Evolutionary conservation across 1,140 invertebrate species (phyloP), one percentile per base, ranked within the genome.

Genomic region (Lepidotrigona ventralis): DNA sequence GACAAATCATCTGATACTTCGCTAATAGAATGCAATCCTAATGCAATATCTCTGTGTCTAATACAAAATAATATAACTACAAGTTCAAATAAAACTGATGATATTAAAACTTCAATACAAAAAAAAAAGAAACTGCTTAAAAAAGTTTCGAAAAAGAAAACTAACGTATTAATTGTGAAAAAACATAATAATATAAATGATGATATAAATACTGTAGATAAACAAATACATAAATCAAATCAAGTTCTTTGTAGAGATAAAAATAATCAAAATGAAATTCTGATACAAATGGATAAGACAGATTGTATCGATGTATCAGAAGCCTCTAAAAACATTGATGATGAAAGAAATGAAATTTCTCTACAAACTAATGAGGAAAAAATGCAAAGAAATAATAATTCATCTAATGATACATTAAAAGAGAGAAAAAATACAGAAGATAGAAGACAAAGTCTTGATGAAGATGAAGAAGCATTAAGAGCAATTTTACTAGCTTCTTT

Each of bases 391-490:
- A 64, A 46, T 29, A 29, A 58, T 26, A 12, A 33, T 8, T 54
- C 39, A n/a, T 6, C 23, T 12, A 63, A 53, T 12, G 53, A 64
- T 58, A 15, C 9, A 29, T n/a, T 5, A 15, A 29, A 53, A 29
- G 17, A 58, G 17, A 26, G 2, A 6, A 78, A 74, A 6, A 33
- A 53, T 26, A 66, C 68, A 71, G 83, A 73, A 17, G 72, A 81
- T 26, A 91, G 91, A 71, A 91, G 90, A 79, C 76, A 81, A 9
- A 94, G 91, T 51, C 11, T 93, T 12, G 94, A 94, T 2, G 94
- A 94, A 53, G 94, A 94, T 66, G 93, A 94, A 70, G 90, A 94
- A 70, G 87, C 83, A 14, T 84, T 94, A 19, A 85, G 94, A 53
- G 92, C 91, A 23, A 90, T 91, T 76, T 79, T 94, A 33, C 63